Evolutionary conservation across 2,888 invertebrate genomes (phyloP).

Genomic region (Bhutanitis thaidina): DNA sequence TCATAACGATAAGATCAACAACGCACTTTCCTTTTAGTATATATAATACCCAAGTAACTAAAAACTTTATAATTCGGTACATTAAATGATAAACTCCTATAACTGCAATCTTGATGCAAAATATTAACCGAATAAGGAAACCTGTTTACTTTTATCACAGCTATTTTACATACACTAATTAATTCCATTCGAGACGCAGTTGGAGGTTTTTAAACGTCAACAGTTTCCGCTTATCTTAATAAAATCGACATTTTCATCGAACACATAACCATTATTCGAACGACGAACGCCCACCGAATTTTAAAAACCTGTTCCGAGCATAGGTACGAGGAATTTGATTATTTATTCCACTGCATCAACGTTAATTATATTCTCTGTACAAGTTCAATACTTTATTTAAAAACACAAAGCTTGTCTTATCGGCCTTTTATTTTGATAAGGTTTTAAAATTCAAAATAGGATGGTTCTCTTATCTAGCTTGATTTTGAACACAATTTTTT

Average conservation of each 20-base stretch:
- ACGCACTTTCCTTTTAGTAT: no score
- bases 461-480: no score
- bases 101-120: neutral
- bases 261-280: neutral
- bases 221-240: neutral
- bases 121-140: neutral
- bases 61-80: no score
- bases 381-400: no score
- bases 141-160: slow-evolving; percentile 3
- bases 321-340: neutral
- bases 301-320: slow-evolving; percentile 15
- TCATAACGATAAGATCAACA: no score
- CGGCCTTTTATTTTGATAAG: no score
- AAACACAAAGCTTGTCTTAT: no score
- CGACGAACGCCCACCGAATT: slow-evolving; percentile 1
- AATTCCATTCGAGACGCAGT: neutral
- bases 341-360: neutral
- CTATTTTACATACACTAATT: neutral
- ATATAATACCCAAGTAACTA: no score
- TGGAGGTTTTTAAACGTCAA: neutral
- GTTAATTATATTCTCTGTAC: no score
- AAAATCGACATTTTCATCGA: slow-evolving; percentile 2
- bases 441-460: no score
- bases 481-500: no score
- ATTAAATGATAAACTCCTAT: neutral